Percentiles rank a stretch among this genome's conserved stretches.
These are phyloP conservation scores for Serilophus lunatus DNA, from an alignment of 2,113 vertebrate genomes.

Conservation along the genomic window DNA sequence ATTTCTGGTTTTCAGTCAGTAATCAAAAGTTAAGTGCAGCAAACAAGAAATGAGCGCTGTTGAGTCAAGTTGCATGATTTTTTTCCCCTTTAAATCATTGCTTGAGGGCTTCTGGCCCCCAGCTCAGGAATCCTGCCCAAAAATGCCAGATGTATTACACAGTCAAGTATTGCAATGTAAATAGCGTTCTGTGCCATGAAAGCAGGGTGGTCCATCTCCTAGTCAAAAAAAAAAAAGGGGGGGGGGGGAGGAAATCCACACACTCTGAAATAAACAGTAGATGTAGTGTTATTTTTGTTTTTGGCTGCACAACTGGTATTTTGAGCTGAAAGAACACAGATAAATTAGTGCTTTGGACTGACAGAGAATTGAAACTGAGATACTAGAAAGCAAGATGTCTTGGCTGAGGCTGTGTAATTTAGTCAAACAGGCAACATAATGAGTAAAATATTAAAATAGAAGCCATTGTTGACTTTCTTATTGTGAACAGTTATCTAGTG, in stretches of 20 bases:
- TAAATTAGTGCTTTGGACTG: slow-evolving; percentile 68
- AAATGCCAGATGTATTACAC: slow-evolving; percentile 99
- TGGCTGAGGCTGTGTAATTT: slow-evolving; percentile 49
- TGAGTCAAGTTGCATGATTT: slow-evolving; percentile 61
- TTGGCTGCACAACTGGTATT: slow-evolving; percentile 74
- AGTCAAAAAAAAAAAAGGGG: background rate
- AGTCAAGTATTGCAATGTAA: slow-evolving; percentile 98
- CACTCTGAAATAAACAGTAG: slow-evolving; percentile 75
- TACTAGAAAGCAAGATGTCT: slow-evolving; percentile 60
- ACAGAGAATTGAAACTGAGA: slow-evolving; percentile 64
- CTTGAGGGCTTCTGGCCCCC: slow-evolving; percentile 82
- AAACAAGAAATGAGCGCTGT: slow-evolving; percentile 66
- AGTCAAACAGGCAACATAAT: slow-evolving; percentile 21
- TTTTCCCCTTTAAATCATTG: slow-evolving; percentile 70
- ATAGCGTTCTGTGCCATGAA: slow-evolving; percentile 93
- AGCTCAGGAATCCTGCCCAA: slow-evolving; percentile 91
- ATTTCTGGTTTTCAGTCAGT: slow-evolving; percentile 54
- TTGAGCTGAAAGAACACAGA: slow-evolving; percentile 63
- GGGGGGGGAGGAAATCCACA: background rate
- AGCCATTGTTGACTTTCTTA: background rate
- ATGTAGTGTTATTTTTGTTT: slow-evolving; percentile 81
- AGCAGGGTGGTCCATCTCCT: slow-evolving; percentile 93
- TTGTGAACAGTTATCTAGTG: background rate
- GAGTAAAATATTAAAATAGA: background rate
- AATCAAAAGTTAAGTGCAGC: slow-evolving; percentile 57